Evolutionary conservation across 2,113 vertebrate species (phyloP), one percentile per base, ranked within the genome.

Genomic region (Tautogolabrus adspersus): DNA sequence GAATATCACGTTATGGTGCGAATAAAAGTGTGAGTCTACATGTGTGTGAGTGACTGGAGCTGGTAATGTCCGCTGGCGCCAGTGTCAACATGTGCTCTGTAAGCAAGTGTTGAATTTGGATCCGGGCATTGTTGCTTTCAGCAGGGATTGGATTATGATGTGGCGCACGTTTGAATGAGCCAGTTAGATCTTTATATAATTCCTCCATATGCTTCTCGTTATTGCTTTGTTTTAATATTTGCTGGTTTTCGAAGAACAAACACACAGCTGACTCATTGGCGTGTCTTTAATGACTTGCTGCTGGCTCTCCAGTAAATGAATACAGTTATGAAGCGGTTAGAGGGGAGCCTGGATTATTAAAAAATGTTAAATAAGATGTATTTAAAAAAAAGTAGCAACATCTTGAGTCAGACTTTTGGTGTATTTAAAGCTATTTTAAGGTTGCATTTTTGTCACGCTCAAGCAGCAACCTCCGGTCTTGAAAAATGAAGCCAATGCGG

Each of bases 41-140:
- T 72, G 67, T 38, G 74, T 68, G 68, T 65, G 66, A 46, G 70
- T 10, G 58, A 49, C 22, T 73, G 69, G 54, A 46, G 58, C 62
- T 52, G 52, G 40, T 68, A 61, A 37, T 16, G 37, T 62, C 64
- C 30, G 13, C 42, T 58, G 86, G 88, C 84, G 65, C 84, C 83
- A 68, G 79, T 3, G 59, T 83, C 64, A 72, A 83, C 79, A 85
- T 84, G 75, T 84, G 84, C 89, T 88, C 81, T 82, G 86, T 87
- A 84, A 88, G 82, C 87, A 85, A 87, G 87, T 90, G 86, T 84
- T 79, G 86, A 77, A 71, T 86, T 89, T 89, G 89, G 87, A 92
- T 75, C 72, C 1, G 6, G 40, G 65, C 79, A 79, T 91, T 86
- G 81, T 89, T 86, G 67, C 74, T 79, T 86, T 77, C 84, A 70